These are phyloP conservation scores for Allacma fusca DNA, from an alignment of 2,888 invertebrate genomes.

Conservation along the genomic window DNA sequence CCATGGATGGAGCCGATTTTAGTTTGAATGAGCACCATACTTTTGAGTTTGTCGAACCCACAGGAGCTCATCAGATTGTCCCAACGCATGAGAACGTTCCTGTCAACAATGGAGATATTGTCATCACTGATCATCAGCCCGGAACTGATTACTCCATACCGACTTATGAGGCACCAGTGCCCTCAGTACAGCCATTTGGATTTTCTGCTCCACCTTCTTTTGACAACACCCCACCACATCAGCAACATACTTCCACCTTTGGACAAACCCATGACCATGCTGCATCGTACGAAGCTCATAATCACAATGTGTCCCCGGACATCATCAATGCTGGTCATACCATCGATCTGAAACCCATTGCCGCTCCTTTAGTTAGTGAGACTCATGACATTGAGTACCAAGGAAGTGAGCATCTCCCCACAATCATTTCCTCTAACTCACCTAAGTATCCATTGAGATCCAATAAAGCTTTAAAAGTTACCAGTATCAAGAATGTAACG, in stretches of 20 bases:
- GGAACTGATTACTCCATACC: slow-evolving; percentile 39
- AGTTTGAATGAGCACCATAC: slow-evolving; percentile 28
- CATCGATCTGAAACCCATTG: slow-evolving; percentile 39
- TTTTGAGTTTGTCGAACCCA: slow-evolving; percentile 34
- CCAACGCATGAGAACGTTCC: too few species aligned
- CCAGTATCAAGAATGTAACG: slow-evolving; percentile 22
- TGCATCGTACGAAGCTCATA: neutral
- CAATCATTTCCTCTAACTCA: slow-evolving; percentile 40
- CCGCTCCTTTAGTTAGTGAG: slow-evolving; percentile 40
- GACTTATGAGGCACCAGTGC: neutral
- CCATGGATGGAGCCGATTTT: slow-evolving; percentile 36
- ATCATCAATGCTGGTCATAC: neutral
- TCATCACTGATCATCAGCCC: slow-evolving; percentile 38
- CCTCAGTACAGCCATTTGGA: slow-evolving; percentile 27
- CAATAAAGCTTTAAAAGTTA: slow-evolving; percentile 43
- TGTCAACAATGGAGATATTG: neutral
- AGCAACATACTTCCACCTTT: slow-evolving; percentile 16
- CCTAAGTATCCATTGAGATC: neutral
- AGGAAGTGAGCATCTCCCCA: slow-evolving; percentile 40
- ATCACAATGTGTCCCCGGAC: neutral
- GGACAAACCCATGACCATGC: neutral
- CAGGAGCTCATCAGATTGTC: slow-evolving; percentile 18
- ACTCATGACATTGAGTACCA: slow-evolving; percentile 30
- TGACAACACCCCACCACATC: neutral
- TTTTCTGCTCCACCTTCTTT: slow-evolving; percentile 29